These are phyloP conservation scores for Penaeus vannamei DNA, from an alignment of 1,140 invertebrate species.

Conservation along the genomic window DNA sequence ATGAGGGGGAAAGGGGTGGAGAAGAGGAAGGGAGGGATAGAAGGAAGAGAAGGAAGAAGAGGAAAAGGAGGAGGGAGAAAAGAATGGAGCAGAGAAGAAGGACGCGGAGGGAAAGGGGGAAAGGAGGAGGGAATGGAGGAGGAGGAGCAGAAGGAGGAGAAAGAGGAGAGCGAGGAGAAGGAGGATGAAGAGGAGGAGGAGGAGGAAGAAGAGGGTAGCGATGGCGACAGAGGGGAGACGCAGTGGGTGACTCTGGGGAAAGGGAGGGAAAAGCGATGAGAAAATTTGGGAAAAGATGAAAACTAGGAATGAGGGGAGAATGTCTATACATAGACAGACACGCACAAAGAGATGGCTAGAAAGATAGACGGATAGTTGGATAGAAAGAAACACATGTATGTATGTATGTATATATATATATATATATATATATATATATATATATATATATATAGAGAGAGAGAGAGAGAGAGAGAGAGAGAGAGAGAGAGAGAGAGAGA, in stretches of 20 bases:
- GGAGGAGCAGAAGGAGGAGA: too few relatives aligned
- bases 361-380: not conserved
- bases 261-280: not conserved
- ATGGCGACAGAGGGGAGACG: not conserved
- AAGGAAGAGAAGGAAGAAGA: not conserved
- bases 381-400: conserved; percentile 10
- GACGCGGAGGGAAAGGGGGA: too few relatives aligned
- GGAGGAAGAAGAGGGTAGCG: conserved; percentile 8
- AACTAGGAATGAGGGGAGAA: too few relatives aligned
- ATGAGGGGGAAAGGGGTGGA: not conserved
- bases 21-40: conserved; percentile 6
- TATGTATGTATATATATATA: conserved; percentile 21
- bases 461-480: conserved; percentile 11
- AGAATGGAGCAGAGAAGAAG: too few relatives aligned
- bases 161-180: not conserved
- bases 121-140: too few relatives aligned
- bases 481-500: conserved; percentile 52
- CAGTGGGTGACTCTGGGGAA: not conserved
- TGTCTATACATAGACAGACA: too few relatives aligned
- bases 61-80: conserved; percentile 15
- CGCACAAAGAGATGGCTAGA: not conserved
- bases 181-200: not conserved
- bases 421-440: conserved; percentile 30
- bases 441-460: not conserved
- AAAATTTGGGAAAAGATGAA: too few relatives aligned